These are phyloP conservation scores for Canis aureus DNA, from an alignment of 2,113 vertebrate species.

Conservation along the genomic window DNA sequence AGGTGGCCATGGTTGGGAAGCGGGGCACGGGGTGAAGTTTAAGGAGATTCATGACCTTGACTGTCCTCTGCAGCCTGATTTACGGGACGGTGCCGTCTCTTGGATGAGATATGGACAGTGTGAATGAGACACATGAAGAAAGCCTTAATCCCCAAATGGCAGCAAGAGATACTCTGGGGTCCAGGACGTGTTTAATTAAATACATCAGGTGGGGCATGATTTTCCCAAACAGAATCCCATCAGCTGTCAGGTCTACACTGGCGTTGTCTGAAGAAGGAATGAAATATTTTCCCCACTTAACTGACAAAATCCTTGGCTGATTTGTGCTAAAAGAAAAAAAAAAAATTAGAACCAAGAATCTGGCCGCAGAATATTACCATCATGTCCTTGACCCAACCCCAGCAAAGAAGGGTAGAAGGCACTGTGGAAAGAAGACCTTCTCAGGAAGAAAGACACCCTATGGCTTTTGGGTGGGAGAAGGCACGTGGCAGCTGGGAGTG, in stretches of 20 bases:
- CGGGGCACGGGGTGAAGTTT: background rate
- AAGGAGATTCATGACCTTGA: constrained; percentile 56
- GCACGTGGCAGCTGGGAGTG: constrained; percentile 24
- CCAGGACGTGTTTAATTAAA: constrained; percentile 54
- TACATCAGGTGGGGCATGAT: background rate
- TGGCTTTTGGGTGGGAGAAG: background rate
- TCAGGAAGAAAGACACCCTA: background rate
- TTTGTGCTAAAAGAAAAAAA: background rate
- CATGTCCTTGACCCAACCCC: background rate
- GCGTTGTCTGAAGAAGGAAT: background rate
- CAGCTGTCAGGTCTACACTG: background rate
- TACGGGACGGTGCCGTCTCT: constrained; percentile 57
- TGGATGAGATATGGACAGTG: constrained; percentile 62
- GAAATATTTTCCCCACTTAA: background rate
- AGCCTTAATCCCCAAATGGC: constrained; percentile 74
- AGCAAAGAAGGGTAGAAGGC: background rate
- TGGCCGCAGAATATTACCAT: background rate
- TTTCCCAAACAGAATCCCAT: background rate
- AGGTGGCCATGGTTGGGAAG: background rate
- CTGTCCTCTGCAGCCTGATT: constrained; percentile 61
- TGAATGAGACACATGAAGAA: constrained; percentile 60
- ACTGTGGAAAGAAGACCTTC: background rate
- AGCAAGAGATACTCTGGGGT: constrained; percentile 66
- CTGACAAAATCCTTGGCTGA: background rate
- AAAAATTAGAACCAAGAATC: background rate